Evolutionary conservation across 2,888 invertebrate species (phyloP).

Genomic region (Oeneis ivallda): DNA sequence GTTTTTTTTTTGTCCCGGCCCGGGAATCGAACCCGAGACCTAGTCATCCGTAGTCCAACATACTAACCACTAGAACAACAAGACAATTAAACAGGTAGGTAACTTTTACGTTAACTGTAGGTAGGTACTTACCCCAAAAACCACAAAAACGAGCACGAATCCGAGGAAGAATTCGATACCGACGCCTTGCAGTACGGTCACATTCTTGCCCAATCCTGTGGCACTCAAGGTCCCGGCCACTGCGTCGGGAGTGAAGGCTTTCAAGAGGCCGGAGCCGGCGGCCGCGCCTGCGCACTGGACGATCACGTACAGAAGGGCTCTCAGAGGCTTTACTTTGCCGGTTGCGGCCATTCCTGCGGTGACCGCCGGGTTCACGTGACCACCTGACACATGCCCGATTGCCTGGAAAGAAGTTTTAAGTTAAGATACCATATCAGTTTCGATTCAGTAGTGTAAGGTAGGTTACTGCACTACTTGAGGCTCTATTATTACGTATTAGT

Average conservation of each 20-base stretch:
- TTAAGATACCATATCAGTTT: too few species aligned
- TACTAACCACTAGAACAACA: too few species aligned
- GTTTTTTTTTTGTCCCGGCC: too few species aligned
- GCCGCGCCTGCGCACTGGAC: slow-evolving; percentile 92
- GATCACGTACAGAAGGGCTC: slow-evolving; percentile 89
- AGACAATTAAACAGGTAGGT: too few species aligned
- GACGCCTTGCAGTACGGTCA: slow-evolving; percentile 89
- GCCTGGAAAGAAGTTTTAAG: slow-evolving; percentile 72
- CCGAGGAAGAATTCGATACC: slow-evolving; percentile 95
- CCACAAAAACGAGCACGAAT: slow-evolving; percentile 92
- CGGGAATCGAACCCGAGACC: too few species aligned
- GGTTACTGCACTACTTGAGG: too few species aligned
- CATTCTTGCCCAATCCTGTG: slow-evolving; percentile 82
- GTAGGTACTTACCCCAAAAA: slow-evolving; percentile 93
- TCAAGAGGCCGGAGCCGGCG: slow-evolving; percentile 88
- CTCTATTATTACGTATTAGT: too few species aligned
- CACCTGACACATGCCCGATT: slow-evolving; percentile 93
- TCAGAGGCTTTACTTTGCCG: slow-evolving; percentile 88
- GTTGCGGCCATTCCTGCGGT: slow-evolving; percentile 90
- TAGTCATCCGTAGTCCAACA: too few species aligned
- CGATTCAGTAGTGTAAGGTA: too few species aligned
- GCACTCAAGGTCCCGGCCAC: slow-evolving; percentile 85
- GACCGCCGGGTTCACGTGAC: slow-evolving; percentile 96
- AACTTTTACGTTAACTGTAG: too few species aligned
- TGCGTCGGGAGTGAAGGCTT: slow-evolving; percentile 86